Evolutionary conservation across 2,113 vertebrate species (phyloP).

Genomic region (Dinomys branickii): DNA sequence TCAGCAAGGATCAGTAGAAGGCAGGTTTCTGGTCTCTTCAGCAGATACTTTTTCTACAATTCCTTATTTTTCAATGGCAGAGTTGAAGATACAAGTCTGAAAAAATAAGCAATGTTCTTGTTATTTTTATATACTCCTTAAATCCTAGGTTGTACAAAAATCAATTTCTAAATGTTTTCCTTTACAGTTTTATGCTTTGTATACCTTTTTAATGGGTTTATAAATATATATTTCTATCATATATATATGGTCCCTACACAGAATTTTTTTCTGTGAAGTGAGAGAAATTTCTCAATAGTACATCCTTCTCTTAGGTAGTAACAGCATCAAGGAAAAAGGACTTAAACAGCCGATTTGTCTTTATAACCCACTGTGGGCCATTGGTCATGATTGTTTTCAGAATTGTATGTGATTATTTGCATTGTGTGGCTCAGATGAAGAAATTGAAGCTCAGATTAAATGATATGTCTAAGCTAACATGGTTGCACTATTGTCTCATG

Average conservation of each 20-base stretch:
- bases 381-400: neutral
- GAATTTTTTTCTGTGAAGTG: neutral
- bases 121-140: neutral
- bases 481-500: too few relatives aligned
- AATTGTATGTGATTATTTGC: neutral
- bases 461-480: neutral
- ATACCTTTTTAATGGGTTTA: neutral
- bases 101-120: neutral
- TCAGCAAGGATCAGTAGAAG: neutral
- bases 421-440: neutral
- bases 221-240: too few relatives aligned
- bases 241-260: neutral
- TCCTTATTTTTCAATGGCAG: rapidly evolving
- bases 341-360: neutral
- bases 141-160: neutral
- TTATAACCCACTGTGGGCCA: neutral
- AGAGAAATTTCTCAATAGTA: neutral
- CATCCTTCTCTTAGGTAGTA: neutral
- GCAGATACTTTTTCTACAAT: neutral
- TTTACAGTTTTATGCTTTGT: neutral
- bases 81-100: neutral
- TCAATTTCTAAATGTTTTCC: neutral
- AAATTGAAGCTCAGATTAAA: constrained; percentile 7
- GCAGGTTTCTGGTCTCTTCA: neutral
- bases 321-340: neutral